phyloP scores from a whole-genome alignment of 2,113 vertebrate species.

The Ciconia maguari region DNA sequence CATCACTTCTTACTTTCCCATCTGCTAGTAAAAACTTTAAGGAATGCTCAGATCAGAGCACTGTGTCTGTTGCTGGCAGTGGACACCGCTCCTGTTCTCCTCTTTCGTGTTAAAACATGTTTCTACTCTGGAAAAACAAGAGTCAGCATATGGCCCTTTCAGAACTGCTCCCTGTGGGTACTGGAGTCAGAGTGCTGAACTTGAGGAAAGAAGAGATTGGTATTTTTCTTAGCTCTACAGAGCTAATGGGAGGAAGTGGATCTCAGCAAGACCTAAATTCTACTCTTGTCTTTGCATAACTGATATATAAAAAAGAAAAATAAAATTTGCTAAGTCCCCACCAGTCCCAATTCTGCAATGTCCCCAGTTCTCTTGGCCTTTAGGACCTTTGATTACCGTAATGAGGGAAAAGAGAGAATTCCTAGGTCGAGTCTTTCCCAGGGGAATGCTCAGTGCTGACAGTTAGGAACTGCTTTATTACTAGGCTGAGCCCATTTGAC shows the following conservation, averaged over 20 bases:
- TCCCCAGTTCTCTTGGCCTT: neutral
- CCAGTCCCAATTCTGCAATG: neutral
- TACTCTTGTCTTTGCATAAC: neutral
- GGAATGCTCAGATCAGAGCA: slow-evolving; percentile 1
- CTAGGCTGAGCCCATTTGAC: neutral
- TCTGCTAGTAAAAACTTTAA: slow-evolving; percentile 14
- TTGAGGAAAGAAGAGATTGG: neutral
- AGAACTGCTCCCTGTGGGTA: neutral
- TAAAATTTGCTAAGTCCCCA: neutral
- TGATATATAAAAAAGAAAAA: neutral
- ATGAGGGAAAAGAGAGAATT: slow-evolving; percentile 9
- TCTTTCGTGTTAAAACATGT: neutral
- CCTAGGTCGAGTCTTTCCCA: neutral
- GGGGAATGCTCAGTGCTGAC: neutral
- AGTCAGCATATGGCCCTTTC: neutral
- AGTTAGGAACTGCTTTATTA: neutral
- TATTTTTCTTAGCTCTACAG: neutral
- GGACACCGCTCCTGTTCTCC: slow-evolving; percentile 41
- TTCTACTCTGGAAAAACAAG: slow-evolving; percentile 13
- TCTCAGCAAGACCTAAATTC: slow-evolving; percentile 5
- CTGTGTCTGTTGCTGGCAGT: slow-evolving; percentile 73
- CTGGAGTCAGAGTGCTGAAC: neutral
- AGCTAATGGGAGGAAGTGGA: slow-evolving; percentile 8
- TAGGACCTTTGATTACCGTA: neutral
- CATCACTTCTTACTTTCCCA: slow-evolving; percentile 3